Conservation (phyloP, 2,797 vertebrate genomes). For the Lithobates pipiens region DNA sequence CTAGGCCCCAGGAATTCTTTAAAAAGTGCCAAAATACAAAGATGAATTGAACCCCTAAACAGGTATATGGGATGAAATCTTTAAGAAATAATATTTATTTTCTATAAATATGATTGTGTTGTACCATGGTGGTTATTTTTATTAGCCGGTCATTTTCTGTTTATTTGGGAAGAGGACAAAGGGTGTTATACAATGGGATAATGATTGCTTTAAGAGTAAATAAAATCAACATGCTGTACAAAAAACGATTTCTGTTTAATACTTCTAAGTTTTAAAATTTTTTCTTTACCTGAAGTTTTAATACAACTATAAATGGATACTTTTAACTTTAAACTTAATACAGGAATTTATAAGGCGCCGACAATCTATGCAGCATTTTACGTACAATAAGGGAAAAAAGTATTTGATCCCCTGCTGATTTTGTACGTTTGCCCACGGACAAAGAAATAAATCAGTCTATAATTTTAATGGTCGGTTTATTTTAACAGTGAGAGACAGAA, state of each 20-base stretch:
- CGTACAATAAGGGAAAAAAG: too few relatives aligned
- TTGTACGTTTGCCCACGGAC: too few relatives aligned
- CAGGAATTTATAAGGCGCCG: too few relatives aligned
- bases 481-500: too few relatives aligned
- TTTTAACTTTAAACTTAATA: too few relatives aligned
- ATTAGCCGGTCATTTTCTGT: slow-evolving; percentile 5
- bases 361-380: too few relatives aligned
- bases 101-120: slow-evolving; percentile 11
- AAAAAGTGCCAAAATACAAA: slow-evolving; percentile 54
- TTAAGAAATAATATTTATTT: slow-evolving; percentile 5
- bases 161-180: neutral
- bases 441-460: too few relatives aligned
- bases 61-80: neutral
- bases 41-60: neutral
- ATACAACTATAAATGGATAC: too few relatives aligned
- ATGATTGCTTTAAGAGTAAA: slow-evolving; percentile 39
- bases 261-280: neutral
- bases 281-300: too few relatives aligned
- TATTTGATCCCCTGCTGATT: too few relatives aligned
- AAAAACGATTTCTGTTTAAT: neutral
- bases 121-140: slow-evolving; percentile 19
- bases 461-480: too few relatives aligned
- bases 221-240: slow-evolving; percentile 53
- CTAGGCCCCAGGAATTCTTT: too few relatives aligned
- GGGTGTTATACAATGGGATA: neutral